Percentiles rank a stretch among this genome's conserved stretches.
Conservation (phyloP, 1,140 invertebrate species). For the Phymorhynchus buccinoides region DNA sequence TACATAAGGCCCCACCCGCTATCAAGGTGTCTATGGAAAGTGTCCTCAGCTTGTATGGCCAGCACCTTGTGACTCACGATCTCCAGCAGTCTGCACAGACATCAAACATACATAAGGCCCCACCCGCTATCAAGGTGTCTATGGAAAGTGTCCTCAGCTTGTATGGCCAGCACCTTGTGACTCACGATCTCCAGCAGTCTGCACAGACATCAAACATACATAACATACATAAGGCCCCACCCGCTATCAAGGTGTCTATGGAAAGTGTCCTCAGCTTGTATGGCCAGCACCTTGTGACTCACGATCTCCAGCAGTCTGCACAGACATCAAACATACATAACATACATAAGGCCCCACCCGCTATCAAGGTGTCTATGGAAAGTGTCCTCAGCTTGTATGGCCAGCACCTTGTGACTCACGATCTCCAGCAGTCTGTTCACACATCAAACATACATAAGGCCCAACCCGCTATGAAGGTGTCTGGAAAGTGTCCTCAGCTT, state of each 20-base stretch:
- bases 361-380: constrained; percentile 79
- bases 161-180: constrained; percentile 57
- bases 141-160: constrained; percentile 79
- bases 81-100: constrained; percentile 77
- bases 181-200: constrained; percentile 77
- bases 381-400: constrained; percentile 77
- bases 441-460: no score
- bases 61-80: constrained; percentile 75
- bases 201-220: no score
- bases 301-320: constrained; percentile 77
- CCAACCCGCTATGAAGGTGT: no score
- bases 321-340: no score
- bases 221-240: no score
- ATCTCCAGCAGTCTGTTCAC: constrained; percentile 77
- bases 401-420: constrained; percentile 72
- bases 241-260: constrained; percentile 79
- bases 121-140: constrained; percentile 78
- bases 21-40: constrained; percentile 79
- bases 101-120: no score
- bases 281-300: constrained; percentile 65
- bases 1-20: constrained; percentile 74
- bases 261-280: constrained; percentile 78
- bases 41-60: constrained; percentile 77
- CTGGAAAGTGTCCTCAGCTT: constrained; percentile 79
- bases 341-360: constrained; percentile 74